phyloP scores from a whole-genome alignment of 2,113 vertebrate species.

The Patagioenas fasciata region DNA sequence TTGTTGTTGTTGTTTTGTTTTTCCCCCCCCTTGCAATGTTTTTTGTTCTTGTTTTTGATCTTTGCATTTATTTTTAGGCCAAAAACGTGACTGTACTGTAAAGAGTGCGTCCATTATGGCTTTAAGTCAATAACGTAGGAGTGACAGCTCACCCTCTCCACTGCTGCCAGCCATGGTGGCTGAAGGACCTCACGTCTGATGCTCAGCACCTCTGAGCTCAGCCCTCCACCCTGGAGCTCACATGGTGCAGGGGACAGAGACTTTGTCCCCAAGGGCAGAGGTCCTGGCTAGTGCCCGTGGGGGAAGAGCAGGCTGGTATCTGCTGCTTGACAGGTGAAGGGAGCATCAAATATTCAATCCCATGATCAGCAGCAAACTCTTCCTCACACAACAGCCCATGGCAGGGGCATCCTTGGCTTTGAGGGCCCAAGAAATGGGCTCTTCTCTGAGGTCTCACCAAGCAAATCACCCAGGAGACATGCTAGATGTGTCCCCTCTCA shows the following conservation, averaged over 20 bases:
- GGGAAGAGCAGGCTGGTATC: not conserved
- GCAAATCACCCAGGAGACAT: not conserved
- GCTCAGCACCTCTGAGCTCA: not conserved
- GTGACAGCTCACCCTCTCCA: not conserved
- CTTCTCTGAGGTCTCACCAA: not conserved
- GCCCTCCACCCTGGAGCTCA: not conserved
- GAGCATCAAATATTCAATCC: not conserved
- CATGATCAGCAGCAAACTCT: not conserved
- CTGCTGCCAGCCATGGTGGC: not conserved
- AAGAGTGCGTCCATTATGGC: not conserved
- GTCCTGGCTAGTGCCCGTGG: not conserved
- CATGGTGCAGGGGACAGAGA: not conserved
- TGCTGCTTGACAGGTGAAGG: not conserved
- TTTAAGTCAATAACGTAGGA: not conserved
- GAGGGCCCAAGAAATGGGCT: not conserved
- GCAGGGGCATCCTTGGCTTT: not conserved
- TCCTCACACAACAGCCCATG: not conserved
- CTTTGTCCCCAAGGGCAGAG: not conserved
- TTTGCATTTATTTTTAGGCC: not conserved
- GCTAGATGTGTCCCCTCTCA: rapidly evolving
- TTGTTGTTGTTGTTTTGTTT: not conserved
- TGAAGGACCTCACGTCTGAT: not conserved
- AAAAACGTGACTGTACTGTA: not conserved
- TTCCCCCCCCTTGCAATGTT: too few species aligned
- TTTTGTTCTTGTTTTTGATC: too few species aligned